phyloP scores from a whole-genome alignment of 1,140 invertebrate genomes.

The Lepidurus packardi region DNA sequence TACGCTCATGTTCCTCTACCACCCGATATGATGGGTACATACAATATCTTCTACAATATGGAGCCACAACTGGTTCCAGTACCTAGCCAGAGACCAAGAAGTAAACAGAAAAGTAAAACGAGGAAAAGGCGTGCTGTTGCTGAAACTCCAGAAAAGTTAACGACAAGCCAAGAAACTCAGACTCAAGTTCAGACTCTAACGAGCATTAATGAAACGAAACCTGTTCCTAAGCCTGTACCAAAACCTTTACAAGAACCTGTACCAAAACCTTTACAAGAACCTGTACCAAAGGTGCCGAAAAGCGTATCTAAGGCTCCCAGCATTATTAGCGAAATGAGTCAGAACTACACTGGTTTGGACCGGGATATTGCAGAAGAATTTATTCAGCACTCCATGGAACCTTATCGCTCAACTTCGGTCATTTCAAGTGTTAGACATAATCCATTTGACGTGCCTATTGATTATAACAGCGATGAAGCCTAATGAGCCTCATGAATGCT shows the following conservation, averaged over 20 bases:
- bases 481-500: not conserved
- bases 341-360: slow-evolving; percentile 34
- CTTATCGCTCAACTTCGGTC: not conserved
- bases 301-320: slow-evolving; percentile 24
- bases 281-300: not conserved
- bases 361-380: slow-evolving; percentile 35
- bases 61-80: not conserved
- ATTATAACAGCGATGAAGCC: not conserved
- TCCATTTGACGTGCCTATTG: not conserved
- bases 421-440: not conserved
- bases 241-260: no score
- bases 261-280: no score
- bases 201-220: not conserved
- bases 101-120: not conserved
- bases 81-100: not conserved
- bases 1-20: slow-evolving; percentile 28
- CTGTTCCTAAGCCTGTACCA: no score
- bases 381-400: slow-evolving; percentile 34
- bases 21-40: slow-evolving; percentile 19
- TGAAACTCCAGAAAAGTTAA: not conserved
- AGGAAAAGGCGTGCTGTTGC: not conserved
- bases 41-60: not conserved
- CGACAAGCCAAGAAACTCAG: slow-evolving; percentile 11
- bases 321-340: slow-evolving; percentile 7
- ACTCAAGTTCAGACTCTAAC: not conserved